phyloP scores from a whole-genome alignment of 2,888 invertebrate genomes.

The Napeogenes sylphis region DNA sequence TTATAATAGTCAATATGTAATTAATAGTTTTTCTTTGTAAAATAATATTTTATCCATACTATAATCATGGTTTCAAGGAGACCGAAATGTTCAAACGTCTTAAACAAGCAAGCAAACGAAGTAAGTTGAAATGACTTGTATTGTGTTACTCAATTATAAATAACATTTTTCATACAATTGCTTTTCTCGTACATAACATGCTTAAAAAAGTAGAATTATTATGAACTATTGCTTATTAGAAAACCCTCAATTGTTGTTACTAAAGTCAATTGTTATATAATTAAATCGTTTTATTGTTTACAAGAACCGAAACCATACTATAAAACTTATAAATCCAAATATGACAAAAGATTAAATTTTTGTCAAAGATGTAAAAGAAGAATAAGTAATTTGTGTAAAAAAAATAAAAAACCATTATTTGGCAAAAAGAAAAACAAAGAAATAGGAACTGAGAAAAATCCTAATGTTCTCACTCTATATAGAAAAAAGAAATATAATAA shows the following conservation, averaged over 20 bases:
- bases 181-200: background rate
- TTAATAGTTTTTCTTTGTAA: too few relatives aligned
- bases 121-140: background rate
- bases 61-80: slow-evolving; percentile 1
- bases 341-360: slow-evolving; percentile 27
- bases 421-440: slow-evolving; percentile 26
- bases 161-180: background rate
- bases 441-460: slow-evolving; percentile 14
- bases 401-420: slow-evolving; percentile 39
- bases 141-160: background rate
- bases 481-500: slow-evolving; percentile 30
- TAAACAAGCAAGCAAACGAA: background rate
- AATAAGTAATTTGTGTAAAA: slow-evolving; percentile 35
- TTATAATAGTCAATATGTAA: too few relatives aligned
- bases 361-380: slow-evolving; percentile 30
- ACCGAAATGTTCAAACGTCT: background rate
- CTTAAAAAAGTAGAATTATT: background rate
- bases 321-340: slow-evolving; percentile 10
- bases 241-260: too few relatives aligned
- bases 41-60: too few relatives aligned
- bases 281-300: background rate
- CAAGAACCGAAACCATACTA: slow-evolving; percentile 10
- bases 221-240: background rate
- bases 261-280: background rate
- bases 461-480: slow-evolving; percentile 33